Evolutionary conservation across 37 sponge, comb jelly and placozoan genomes (phyloP), one percentile per base, ranked within the genome.

Genomic region (Tethya wilhelma): DNA sequence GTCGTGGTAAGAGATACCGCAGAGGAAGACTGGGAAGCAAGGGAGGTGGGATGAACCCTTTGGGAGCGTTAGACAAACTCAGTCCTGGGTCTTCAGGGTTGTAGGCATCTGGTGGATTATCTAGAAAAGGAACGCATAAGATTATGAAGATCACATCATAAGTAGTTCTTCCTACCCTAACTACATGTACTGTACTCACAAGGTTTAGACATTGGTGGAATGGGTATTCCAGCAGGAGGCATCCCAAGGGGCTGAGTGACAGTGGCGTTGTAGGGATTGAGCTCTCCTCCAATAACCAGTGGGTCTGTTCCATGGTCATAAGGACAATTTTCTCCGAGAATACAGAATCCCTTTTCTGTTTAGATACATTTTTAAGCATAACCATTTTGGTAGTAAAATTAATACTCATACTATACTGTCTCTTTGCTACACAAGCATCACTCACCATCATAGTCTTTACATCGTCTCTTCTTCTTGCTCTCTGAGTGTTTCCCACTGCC

Each of bases 261-360:
- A 75, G 59, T 64, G 3, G 80, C 75, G 26, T 45, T 53, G 38
- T 69, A 73, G 23, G 84, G 74, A 29, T 38, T 22, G 25, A 67
- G 56, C 4, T 60, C 58, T 0, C 81, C 88, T 26, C 92, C 90
- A 36, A 94, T 89, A 8, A 98, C 93, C 17, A 98, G 74, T 6
- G 96, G 93, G 60, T 95, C 96, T 22, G 58, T 45, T 1, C 98
- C 98, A 75, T 98, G 98, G 69, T 98, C 96, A 71, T 86, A 98
- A 1, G 94, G 98, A 81, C 98, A 98, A 36, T 69, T 86, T 40
- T 95, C 98, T 22, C 98, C 98, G 7, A 93, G 82, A 71, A 98
- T 70, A 63, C 98, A 98, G 56, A 93, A 88, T 22, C 98, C 98
- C 32, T 90, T 95, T 86, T 98, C 96, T 90, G 75, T 32, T 72